Percentiles rank a stretch among this genome's conserved stretches.
Conservation (phyloP, 2,888 invertebrate species). For the Hyalella azteca region DNA sequence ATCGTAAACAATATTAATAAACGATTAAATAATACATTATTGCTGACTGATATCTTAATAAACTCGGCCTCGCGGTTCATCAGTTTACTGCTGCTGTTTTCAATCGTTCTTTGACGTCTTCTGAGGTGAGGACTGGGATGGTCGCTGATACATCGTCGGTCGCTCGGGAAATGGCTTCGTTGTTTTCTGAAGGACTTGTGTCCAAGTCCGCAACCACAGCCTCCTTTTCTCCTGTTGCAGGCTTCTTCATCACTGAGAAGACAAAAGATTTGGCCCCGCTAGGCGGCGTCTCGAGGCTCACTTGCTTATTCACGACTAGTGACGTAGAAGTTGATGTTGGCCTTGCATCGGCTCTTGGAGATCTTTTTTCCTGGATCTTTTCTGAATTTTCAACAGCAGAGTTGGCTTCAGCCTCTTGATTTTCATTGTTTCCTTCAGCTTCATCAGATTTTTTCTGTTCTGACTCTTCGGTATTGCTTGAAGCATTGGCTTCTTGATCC, state of each 20-base stretch:
- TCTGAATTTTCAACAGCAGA: background rate
- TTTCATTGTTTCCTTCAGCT: background rate
- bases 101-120: constrained; percentile 15
- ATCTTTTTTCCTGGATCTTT: background rate
- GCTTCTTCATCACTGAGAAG: background rate
- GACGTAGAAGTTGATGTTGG: background rate
- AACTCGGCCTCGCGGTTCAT: no score
- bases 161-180: background rate
- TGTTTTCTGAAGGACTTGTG: background rate
- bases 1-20: no score
- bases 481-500: background rate
- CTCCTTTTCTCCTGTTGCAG: background rate
- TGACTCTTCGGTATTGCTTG: background rate
- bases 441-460: background rate
- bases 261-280: background rate
- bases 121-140: constrained; percentile 3
- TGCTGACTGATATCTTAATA: no score
- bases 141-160: background rate
- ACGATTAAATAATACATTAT: no score
- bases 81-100: no score
- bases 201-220: background rate
- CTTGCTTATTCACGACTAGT: background rate
- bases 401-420: background rate
- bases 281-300: background rate
- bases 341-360: background rate